A percentile compares a stretch with the other conserved stretches of the same genome.
These are phyloP conservation scores for Tamandua tetradactyla DNA, from an alignment of 2,797 vertebrate species.

Conservation along the genomic window DNA sequence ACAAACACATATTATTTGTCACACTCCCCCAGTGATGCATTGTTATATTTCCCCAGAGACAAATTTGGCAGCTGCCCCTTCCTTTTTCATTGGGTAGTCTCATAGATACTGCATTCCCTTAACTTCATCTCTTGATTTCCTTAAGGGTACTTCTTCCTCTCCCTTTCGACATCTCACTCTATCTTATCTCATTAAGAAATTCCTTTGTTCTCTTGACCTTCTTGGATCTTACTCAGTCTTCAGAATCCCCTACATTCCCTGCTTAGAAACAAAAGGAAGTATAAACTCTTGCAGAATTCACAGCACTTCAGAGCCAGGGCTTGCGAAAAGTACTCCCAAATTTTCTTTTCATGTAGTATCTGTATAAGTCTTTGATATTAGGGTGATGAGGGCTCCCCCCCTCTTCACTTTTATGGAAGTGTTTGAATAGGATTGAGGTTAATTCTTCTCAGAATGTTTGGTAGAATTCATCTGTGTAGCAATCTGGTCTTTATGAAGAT, in stretches of 20 bases:
- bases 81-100: too few relatives aligned
- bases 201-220: neutral
- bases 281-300: neutral
- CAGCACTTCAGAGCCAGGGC: neutral
- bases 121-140: neutral
- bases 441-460: too few relatives aligned
- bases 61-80: neutral
- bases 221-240: neutral
- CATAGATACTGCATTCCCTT: neutral
- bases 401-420: too few relatives aligned
- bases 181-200: neutral
- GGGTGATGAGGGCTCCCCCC: too few relatives aligned
- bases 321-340: neutral
- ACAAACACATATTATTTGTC: neutral
- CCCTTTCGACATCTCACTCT: neutral
- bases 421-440: too few relatives aligned
- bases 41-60: too few relatives aligned
- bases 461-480: too few relatives aligned
- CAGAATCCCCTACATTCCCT: neutral
- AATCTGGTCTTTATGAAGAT: too few relatives aligned
- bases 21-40: neutral
- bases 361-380: too few relatives aligned
- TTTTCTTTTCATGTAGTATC: too few relatives aligned
- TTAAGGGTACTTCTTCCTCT: neutral
- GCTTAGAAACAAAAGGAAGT: neutral